Percentiles rank a stretch among this genome's conserved stretches.
Conservation (phyloP, 2,113 vertebrate genomes). For the Epinephelus cyanopodus region DNA sequence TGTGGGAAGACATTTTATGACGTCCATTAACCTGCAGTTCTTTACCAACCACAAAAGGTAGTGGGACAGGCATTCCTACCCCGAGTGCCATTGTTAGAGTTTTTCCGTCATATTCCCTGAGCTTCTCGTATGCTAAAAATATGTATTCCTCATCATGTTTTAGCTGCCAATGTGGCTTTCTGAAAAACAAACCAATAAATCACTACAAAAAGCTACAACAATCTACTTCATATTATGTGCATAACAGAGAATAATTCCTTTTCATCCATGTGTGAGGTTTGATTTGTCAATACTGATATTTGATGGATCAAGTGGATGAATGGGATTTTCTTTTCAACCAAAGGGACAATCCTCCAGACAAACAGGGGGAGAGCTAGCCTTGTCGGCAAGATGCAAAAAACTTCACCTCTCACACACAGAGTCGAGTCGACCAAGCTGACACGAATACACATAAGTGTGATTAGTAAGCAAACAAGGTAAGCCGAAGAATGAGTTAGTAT, state of each 20-base stretch:
- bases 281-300: neutral
- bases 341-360: neutral
- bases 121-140: slow-evolving; percentile 5
- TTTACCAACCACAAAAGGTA: slow-evolving; percentile 18
- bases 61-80: slow-evolving; percentile 22
- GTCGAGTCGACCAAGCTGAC: neutral
- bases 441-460: slow-evolving; percentile 23
- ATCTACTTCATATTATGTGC: neutral
- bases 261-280: neutral
- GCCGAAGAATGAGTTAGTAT: neutral
- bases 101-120: slow-evolving; percentile 54
- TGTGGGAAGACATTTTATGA: slow-evolving; percentile 55
- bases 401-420: slow-evolving; percentile 2
- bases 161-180: neutral
- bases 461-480: slow-evolving; percentile 28
- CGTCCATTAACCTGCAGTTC: slow-evolving; percentile 21
- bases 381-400: slow-evolving; percentile 25
- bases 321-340: neutral
- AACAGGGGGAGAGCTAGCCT: neutral
- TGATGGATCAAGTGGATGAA: neutral
- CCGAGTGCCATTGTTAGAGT: slow-evolving; percentile 44
- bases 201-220: neutral
- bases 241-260: neutral
- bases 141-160: slow-evolving; percentile 7
- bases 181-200: neutral